Conservation (phyloP, 2,113 vertebrate species). For the Osmerus mordax region DNA sequence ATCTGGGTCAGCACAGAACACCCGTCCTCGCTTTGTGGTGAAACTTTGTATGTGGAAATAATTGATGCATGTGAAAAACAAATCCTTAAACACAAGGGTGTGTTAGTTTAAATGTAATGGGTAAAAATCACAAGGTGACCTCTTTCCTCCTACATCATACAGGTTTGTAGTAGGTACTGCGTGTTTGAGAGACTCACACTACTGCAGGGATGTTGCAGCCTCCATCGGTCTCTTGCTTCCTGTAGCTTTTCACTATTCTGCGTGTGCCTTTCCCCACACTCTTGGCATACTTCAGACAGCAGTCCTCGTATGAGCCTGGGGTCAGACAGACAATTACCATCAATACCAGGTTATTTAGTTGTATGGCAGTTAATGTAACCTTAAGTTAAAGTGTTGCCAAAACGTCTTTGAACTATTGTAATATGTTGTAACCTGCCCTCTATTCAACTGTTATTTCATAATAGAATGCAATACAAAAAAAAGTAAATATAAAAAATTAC, state of each 20-base stretch:
- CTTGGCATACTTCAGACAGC: slow-evolving; percentile 63
- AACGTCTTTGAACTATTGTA: no score
- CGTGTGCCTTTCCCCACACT: rapidly evolving
- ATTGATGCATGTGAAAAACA: background rate
- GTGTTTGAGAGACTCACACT: slow-evolving; percentile 53
- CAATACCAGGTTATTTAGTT: background rate
- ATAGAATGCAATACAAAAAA: no score
- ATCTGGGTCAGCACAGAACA: slow-evolving; percentile 57
- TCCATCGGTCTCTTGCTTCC: slow-evolving; percentile 59
- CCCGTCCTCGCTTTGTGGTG: slow-evolving; percentile 37
- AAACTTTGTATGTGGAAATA: slow-evolving; percentile 48
- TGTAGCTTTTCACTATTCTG: slow-evolving; percentile 48
- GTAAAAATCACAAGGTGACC: background rate
- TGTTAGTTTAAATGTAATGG: background rate
- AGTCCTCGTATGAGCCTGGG: slow-evolving; percentile 69
- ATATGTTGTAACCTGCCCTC: no score
- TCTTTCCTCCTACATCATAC: no score
- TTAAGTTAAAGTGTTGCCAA: no score
- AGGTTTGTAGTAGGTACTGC: background rate
- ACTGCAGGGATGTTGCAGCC: slow-evolving; percentile 71
- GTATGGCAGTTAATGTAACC: background rate
- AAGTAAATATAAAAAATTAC: no score
- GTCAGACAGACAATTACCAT: slow-evolving; percentile 1
- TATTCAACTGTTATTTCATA: no score
- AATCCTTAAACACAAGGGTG: background rate